These are phyloP conservation scores for Netelia fuscicornis DNA, from an alignment of 2,888 invertebrate species.

Conservation along the genomic window DNA sequence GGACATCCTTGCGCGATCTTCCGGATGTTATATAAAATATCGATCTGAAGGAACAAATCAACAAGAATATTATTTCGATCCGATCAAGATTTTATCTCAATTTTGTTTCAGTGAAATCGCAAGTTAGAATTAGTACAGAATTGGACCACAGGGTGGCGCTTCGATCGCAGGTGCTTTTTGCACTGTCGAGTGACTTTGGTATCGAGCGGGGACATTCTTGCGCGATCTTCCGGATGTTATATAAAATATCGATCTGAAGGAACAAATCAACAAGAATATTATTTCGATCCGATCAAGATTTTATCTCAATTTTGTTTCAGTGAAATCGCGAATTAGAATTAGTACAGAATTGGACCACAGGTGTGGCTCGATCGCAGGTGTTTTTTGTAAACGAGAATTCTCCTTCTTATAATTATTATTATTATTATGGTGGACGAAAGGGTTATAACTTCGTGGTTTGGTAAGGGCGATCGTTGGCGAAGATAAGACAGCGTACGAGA, in stretches of 20 bases:
- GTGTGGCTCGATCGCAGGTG: not conserved
- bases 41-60: not conserved
- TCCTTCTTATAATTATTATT: not conserved
- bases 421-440: not conserved
- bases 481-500: not conserved
- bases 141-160: not conserved
- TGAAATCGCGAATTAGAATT: not conserved
- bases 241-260: too few species aligned
- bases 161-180: not conserved
- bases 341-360: not conserved
- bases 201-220: constrained; percentile 5
- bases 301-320: not conserved
- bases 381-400: not conserved
- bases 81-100: not conserved
- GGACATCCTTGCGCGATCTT: constrained; percentile 18
- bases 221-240: constrained; percentile 10
- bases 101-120: too few species aligned
- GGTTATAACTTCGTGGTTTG: constrained; percentile 28
- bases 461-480: constrained; percentile 24
- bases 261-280: not conserved
- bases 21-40: not conserved
- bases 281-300: not conserved
- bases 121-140: not conserved
- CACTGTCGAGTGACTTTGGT: not conserved
- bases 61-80: not conserved